These are phyloP conservation scores for Brachypalpus laphriformis DNA, from an alignment of 2,888 invertebrate species.

Conservation along the genomic window DNA sequence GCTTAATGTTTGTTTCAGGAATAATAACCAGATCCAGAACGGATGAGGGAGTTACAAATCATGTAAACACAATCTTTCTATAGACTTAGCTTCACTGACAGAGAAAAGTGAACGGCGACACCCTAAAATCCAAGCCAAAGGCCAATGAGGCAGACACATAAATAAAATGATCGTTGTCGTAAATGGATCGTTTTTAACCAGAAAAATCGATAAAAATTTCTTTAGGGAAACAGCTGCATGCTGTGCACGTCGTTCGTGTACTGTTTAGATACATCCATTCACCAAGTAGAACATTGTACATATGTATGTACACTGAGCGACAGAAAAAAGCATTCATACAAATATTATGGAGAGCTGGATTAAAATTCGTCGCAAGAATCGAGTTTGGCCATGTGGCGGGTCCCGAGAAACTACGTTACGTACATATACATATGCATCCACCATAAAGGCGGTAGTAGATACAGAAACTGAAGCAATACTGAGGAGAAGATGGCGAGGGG, in stretches of 20 bases:
- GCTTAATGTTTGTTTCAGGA: not conserved
- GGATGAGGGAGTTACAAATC: not conserved
- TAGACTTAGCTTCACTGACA: not conserved
- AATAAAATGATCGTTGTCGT: conserved; percentile 24
- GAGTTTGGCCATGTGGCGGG: too few species aligned
- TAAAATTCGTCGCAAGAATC: too few species aligned
- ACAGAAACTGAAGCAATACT: too few species aligned
- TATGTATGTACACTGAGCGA: conserved; percentile 7
- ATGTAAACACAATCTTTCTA: conserved; percentile 12
- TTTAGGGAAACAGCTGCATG: conserved; percentile 31
- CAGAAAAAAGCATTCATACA: not conserved
- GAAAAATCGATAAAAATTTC: conserved; percentile 46
- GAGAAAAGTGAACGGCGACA: not conserved
- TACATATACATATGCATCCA: too few species aligned
- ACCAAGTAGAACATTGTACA: not conserved
- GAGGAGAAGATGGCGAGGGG: too few species aligned
- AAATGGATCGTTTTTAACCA: conserved; percentile 43
- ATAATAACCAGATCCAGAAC: not conserved
- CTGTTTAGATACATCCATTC: conserved; percentile 10
- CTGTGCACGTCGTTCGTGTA: not conserved
- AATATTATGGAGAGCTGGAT: too few species aligned
- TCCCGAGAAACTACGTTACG: too few species aligned
- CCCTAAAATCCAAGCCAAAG: not conserved
- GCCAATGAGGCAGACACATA: conserved; percentile 28
- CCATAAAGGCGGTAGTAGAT: too few species aligned